Base-by-base conservation (phyloP, 2,888 invertebrate genomes). In the Hypsopygia costalis region DNA sequence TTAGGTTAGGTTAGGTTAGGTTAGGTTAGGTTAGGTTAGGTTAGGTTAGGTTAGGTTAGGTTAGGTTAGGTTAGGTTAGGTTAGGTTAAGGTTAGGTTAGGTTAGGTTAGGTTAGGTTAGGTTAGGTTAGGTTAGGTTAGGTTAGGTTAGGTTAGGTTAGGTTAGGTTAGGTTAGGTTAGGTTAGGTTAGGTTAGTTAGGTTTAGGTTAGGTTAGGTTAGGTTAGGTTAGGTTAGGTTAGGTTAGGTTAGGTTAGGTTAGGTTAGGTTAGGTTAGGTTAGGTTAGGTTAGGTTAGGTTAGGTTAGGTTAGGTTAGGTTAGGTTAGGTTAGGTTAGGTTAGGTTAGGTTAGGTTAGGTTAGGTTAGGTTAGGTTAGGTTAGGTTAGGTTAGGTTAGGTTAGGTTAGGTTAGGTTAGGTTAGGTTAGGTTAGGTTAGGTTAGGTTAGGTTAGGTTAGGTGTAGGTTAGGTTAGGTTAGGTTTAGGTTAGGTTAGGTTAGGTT, bases 1-100 rank as follows among this genome's bases (percentile, higher is more conserved):
- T 37, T 37, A 37, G 37, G 38, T 38, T 38, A 38, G 38, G 38
- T 38, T 37, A 37, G 37, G 37, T 37, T 37, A 37, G 37, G 37
- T 37, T 37, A 37, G 37, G 37, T 37, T 37, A 37, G 37, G 37
- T 38, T 38, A 38, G 38, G 38, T 38, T 38, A 7, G 25, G 36
- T 36, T 36, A 38, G 38, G 38, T 37, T 37, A 37, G 37, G 37
- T 37, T 37, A 37, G 37, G 37, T 37, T 37, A 31, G 37, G 37
- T 31, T 31, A 37, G 37, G 37, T 37, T 37, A 37, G 37, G 37
- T 37, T 37, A 37, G 37, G 38, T 37, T 37, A 37, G n/a, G 37
- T 37, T n/a, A n/a, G n/a, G n/a, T n/a, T n/a, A n/a, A n/a, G n/a
- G n/a, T n/a, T n/a, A n/a, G n/a, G n/a, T n/a, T 37, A 37, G 37